Base-by-base conservation (phyloP, 2,113 vertebrate species). In the Neoarius graeffei region DNA sequence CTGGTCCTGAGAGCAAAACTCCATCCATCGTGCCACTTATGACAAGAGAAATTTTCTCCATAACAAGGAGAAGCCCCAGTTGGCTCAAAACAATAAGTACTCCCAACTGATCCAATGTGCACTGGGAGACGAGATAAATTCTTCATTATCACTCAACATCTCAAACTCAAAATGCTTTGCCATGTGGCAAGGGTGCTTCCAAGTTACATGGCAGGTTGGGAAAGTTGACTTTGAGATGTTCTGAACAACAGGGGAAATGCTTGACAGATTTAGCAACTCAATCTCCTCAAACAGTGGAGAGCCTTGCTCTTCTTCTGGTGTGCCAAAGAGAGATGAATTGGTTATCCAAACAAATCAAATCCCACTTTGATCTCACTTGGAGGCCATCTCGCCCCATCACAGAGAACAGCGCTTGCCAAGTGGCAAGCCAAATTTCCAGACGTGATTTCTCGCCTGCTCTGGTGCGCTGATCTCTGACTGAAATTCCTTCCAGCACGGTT, bases 341-440 rank as follows among this genome's bases (percentile, higher is more conserved):
- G 54, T 59, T 81, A 81, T 81, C 56, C 56, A 59, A 81, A 81
- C 7, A 60, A 81, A 81, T 80, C n/a, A 59, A 81, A 60, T 35
- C 19, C 56, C 79, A 81, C 17, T 60, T 60, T 81, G 56, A 60
- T 57, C 17, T 10, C 4, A 59, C 27, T 59, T 81, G 79, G 79
- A 81, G 17, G 79, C 79, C 56, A 35, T 60, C 79, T 60, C 27
- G 59, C 17, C 10, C n/a, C 10, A 1, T 60, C 79, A 81, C 27
- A 20, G 27, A 81, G 56, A 59, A 81, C 27, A 59, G 52, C 17
- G 79, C 27, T 35, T 60, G 27, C 27, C 79, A 81, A 81, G 27
- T 2, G 13, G 6, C 56, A 23, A 59, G 56, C 27, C 79, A 42
- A 59, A 59, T 20, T 81, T 81, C 20, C 20, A 19, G 23, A n/a